These are phyloP conservation scores for Sialis fuliginosa DNA, from an alignment of 2,888 invertebrate genomes.

Conservation along the genomic window DNA sequence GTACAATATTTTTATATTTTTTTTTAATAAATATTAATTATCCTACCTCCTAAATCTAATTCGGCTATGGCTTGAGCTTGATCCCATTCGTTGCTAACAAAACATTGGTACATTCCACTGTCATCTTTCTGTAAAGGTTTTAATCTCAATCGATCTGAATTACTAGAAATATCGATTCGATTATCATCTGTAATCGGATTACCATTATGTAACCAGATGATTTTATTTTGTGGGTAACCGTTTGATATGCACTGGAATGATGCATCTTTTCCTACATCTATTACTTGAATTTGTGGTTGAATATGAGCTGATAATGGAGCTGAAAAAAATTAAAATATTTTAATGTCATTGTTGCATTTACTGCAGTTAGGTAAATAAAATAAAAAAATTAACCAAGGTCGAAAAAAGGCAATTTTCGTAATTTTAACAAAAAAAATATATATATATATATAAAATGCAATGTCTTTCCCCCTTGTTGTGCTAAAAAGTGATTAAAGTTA, in stretches of 20 bases:
- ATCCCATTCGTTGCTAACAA: conserved; percentile 69
- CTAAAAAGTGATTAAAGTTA: too few relatives aligned
- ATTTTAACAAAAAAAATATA: too few relatives aligned
- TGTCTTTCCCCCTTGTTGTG: too few relatives aligned
- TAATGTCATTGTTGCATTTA: conserved; percentile 7
- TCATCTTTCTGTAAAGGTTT: conserved; percentile 60
- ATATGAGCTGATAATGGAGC: conserved; percentile 67
- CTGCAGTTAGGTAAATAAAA: not conserved
- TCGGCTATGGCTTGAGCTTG: conserved; percentile 71
- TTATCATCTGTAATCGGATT: conserved; percentile 38
- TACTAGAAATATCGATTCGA: conserved; percentile 34
- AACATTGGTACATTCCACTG: conserved; percentile 84
- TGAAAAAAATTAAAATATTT: conserved; percentile 20
- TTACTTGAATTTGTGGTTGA: conserved; percentile 57
- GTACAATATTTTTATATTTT: too few relatives aligned
- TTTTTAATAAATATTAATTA: too few relatives aligned
- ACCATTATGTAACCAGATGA: conserved; percentile 70
- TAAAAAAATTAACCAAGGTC: not conserved
- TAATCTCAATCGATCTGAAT: conserved; percentile 24
- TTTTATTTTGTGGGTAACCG: conserved; percentile 66
- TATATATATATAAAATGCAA: too few relatives aligned
- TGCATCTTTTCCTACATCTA: conserved; percentile 71
- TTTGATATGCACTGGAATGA: conserved; percentile 74
- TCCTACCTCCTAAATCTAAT: conserved; percentile 65
- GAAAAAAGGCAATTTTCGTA: too few relatives aligned